Evolutionary conservation across 2,888 invertebrate species (phyloP), one percentile per base, ranked within the genome.

Genomic region (Pachydiplax longipennis): DNA sequence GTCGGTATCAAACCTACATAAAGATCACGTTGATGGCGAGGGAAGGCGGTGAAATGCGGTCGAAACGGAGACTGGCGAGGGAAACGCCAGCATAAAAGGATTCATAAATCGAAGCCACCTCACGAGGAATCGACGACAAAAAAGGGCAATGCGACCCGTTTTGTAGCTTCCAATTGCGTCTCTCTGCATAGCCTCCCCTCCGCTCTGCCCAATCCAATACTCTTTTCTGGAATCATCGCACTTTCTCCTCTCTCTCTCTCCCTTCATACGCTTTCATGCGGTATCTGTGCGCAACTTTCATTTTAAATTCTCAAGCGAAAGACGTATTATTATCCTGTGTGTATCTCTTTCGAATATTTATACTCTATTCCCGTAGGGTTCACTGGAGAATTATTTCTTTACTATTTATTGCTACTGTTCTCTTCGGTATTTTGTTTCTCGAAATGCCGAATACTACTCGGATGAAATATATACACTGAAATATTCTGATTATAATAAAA

Each of bases 71-170:
- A 48, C n/a, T 6, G 83, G 83, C 48, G 83, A 53, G 53, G 83
- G 61, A 58, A 83, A 58, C 31, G 83, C 22, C 12, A 61, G 87
- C 35, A 65, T 87, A 87, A 87, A 87, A 87, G 87, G 87, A 65
- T 87, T 61, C 87, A 87, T 87, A 87, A 87, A 87, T 87, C 53
- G 87, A 87, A 87, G 61, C 87, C 37, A 61, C 87, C 87, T 87
- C 87, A 61, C 87, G 83, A 83, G 83, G 58, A 83, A 83, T 83
- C 83, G 87, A 65, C 61, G 87, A 65, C 87, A 87, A 87, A 87
- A 87, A 87, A 87, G 12, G n/a, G 48, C 82, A 25, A 8, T n/a
- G 31, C 82, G 25, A 53, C 22, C 83, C 58, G 58, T 65, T 87
- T 87, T 37, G 87, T 65, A 61, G 58, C 37, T 65, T 65, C 22